These are phyloP conservation scores for Poeciliopsis gracilis DNA, from an alignment of 2,797 vertebrate genomes.

Conservation along the genomic window DNA sequence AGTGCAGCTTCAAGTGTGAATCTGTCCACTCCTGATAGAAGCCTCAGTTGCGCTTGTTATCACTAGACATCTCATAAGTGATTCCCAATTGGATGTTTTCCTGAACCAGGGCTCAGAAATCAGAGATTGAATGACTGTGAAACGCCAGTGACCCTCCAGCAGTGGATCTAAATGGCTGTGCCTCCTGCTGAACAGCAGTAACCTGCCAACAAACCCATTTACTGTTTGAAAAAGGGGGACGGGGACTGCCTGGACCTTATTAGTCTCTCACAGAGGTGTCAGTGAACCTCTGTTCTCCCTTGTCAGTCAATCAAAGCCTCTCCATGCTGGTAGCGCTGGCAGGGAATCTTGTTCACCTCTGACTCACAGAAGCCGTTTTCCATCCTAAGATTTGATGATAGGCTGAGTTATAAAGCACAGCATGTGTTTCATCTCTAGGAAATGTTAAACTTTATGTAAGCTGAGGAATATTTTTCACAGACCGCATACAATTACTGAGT, in stretches of 20 bases:
- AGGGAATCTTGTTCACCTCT: slow-evolving; percentile 21
- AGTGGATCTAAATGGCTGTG: slow-evolving; percentile 40
- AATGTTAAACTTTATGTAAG: neutral
- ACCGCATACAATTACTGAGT: slow-evolving; percentile 1
- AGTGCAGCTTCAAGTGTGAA: slow-evolving; percentile 30
- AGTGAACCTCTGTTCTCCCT: slow-evolving; percentile 41
- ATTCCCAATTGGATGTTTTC: slow-evolving; percentile 68
- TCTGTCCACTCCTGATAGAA: slow-evolving; percentile 61
- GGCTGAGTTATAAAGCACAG: neutral
- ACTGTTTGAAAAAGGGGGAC: slow-evolving; percentile 45
- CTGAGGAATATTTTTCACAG: slow-evolving; percentile 4
- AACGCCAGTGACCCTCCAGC: slow-evolving; percentile 45
- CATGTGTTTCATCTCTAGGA: slow-evolving; percentile 1
- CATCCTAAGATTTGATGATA: neutral
- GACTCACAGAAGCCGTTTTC: slow-evolving; percentile 31
- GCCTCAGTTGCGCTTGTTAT: slow-evolving; percentile 61
- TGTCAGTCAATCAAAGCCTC: slow-evolving; percentile 55
- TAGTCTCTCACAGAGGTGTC: slow-evolving; percentile 45
- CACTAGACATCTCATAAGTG: slow-evolving; percentile 69
- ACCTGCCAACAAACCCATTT: slow-evolving; percentile 62
- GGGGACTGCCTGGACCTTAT: slow-evolving; percentile 33
- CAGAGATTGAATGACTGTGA: slow-evolving; percentile 58
- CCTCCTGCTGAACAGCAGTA: slow-evolving; percentile 45
- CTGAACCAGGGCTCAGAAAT: slow-evolving; percentile 58
- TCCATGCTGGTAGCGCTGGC: slow-evolving; percentile 23